These are phyloP conservation scores for Brachionus sp. DNA, from an alignment of 1,140 invertebrate species.

Conservation along the genomic window DNA sequence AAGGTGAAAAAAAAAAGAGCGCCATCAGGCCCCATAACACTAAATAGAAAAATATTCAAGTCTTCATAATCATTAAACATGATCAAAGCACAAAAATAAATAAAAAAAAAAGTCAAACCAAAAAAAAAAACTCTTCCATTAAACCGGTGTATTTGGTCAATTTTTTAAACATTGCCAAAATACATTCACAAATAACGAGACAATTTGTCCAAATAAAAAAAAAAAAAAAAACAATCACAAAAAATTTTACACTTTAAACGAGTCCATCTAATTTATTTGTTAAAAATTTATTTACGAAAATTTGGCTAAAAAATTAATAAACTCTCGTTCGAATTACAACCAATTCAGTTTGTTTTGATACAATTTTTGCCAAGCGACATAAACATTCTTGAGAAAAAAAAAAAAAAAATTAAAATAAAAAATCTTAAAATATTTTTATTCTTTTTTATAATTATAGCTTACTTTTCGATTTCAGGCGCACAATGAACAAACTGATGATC, in stretches of 20 bases:
- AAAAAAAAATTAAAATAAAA: neutral
- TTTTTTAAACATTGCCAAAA: conserved; percentile 1
- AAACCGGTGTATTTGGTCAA: neutral
- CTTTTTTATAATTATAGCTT: conserved; percentile 55
- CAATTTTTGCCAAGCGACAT: conserved; percentile 41
- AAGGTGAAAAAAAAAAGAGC: neutral
- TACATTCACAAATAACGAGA: neutral
- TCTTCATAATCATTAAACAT: conserved; percentile 26
- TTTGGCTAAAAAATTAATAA: neutral
- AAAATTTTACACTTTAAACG: neutral
- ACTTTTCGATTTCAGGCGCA: conserved; percentile 97
- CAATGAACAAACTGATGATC: conserved; percentile 97
- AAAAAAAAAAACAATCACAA: neutral
- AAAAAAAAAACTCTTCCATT: conserved; percentile 11
- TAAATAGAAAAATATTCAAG: conserved; percentile 23
- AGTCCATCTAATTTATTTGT: neutral
- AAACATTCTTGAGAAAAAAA: too few species aligned
- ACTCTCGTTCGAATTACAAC: neutral
- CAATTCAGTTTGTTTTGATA: conserved; percentile 35
- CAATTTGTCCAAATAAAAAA: neutral
- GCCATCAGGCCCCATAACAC: neutral
- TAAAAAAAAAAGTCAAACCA: conserved; percentile 1
- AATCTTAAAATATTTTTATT: neutral
- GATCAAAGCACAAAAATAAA: neutral
- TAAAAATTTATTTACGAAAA: neutral